phyloP scores from a whole-genome alignment of 2,888 invertebrate genomes.

The Ommatoiulus sabulosus region DNA sequence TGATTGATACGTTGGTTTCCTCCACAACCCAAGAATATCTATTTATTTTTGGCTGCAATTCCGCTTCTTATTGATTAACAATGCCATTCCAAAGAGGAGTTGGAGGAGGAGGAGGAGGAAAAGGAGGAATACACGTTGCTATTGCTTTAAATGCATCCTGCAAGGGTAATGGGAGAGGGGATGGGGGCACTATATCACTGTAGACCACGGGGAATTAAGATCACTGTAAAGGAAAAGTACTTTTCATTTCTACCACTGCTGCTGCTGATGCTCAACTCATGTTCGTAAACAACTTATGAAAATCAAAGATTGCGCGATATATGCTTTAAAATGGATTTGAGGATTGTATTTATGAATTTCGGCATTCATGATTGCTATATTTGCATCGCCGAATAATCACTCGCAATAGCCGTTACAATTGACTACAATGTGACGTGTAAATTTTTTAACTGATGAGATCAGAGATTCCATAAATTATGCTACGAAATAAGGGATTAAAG shows the following conservation, averaged over 20 bases:
- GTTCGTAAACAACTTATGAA: background rate
- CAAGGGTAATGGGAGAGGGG: conserved; percentile 11
- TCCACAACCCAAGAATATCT: conserved; percentile 48
- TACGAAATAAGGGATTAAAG: too few relatives aligned
- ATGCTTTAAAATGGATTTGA: background rate
- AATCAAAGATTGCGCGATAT: background rate
- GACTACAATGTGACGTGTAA: too few relatives aligned
- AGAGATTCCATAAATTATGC: too few relatives aligned
- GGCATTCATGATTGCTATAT: background rate
- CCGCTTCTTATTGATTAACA: conserved; percentile 56
- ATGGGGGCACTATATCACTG: conserved; percentile 24
- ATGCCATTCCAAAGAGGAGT: conserved; percentile 8
- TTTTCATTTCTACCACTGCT: background rate
- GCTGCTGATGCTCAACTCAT: background rate
- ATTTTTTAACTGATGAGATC: too few relatives aligned
- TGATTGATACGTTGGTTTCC: conserved; percentile 55
- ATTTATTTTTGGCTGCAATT: conserved; percentile 55
- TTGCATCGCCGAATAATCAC: too few relatives aligned
- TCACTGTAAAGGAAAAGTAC: background rate
- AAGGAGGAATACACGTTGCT: background rate
- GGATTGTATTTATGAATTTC: background rate
- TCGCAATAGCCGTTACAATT: too few relatives aligned
- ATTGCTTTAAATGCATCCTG: conserved; percentile 32
- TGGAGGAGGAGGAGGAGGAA: background rate
- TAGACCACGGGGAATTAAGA: conserved; percentile 14